phyloP scores from a whole-genome alignment of 2,888 invertebrate species.

The Rhimphoctona megacephalus region DNA sequence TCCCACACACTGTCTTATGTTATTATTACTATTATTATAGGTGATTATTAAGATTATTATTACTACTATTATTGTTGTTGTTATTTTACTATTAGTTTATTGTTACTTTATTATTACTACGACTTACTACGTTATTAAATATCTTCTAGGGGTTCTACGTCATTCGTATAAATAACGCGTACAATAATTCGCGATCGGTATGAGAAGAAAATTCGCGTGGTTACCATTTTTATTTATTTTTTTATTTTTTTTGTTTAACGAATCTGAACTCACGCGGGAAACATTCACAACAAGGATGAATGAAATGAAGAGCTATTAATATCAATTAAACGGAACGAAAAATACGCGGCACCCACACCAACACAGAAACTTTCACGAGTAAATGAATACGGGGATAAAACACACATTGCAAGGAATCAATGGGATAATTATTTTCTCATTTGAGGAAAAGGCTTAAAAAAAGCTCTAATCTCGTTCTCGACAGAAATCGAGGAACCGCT shows the following conservation, averaged over 20 bases:
- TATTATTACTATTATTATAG: slow-evolving; percentile 24
- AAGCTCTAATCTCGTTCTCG: slow-evolving; percentile 82
- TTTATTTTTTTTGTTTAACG: slow-evolving; percentile 8
- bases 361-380: background rate
- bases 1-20: slow-evolving; percentile 32
- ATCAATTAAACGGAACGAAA: slow-evolving; percentile 46
- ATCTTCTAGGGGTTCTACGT: background rate
- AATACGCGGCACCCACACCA: slow-evolving; percentile 30
- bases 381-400: slow-evolving; percentile 15
- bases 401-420: slow-evolving; percentile 33
- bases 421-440: slow-evolving; percentile 34
- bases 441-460: slow-evolving; percentile 69
- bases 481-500: slow-evolving; percentile 85
- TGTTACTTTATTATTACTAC: background rate
- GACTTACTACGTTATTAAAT: background rate
- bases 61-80: slow-evolving; percentile 6
- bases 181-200: background rate
- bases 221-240: background rate
- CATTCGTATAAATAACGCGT: background rate
- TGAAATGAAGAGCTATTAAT: slow-evolving; percentile 39
- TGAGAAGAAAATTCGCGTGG: background rate
- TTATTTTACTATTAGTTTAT: background rate
- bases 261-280: background rate
- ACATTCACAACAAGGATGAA: slow-evolving; percentile 6
- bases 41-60: slow-evolving; percentile 18